Base-by-base conservation (phyloP, 2,113 vertebrate genomes). In the Jacana jacana region DNA sequence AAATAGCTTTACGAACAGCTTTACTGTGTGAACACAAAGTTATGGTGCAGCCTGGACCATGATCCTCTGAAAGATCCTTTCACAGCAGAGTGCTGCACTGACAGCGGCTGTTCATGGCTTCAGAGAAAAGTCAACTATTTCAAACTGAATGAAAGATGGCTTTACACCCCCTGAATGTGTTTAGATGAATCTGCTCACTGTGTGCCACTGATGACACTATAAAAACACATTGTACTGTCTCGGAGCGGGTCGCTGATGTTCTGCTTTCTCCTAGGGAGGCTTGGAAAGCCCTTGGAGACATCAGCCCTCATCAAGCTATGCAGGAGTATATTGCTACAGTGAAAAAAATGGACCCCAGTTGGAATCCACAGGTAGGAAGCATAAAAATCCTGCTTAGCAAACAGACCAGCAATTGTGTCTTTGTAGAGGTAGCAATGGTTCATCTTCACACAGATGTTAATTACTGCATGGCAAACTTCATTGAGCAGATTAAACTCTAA, bases 241-340 rank as follows among this genome's bases (percentile, higher is more conserved):
- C 49, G 1, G 31, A 33, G 60, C 35, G 35, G n/a, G 48, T 69
- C 52, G 2, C 89, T 96, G 57, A 96, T 88, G 17, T 93, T 88
- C 79, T 95, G 10, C 18, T 94, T 11, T 96, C 48, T 88, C 52
- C 6, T 97, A 99, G 99, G 99, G 98, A 99, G 91, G 99, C 99
- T 4, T 99, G 99, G 99, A 99, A 99, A 96, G 99, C 99, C 60
- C 98, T 99, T 58, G 98, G 98, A 48, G 99, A 99, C 89, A 99
- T 98, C 97, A 99, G 98, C 71, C 94, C 97, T 24, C 98, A 98
- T 48, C 99, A 99, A 89, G 99, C 99, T 35, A 99, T 99, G 99
- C 98, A 98, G 95, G 99, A 99, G 63, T 99, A 99, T 54, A 92
- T 99, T n/a, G 97, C 98, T 33, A 97, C 98, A 42, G 98, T 99